Evolutionary conservation across 1,140 invertebrate genomes (phyloP), one percentile per base, ranked within the genome.

Genomic region (Drosophila truncata): DNA sequence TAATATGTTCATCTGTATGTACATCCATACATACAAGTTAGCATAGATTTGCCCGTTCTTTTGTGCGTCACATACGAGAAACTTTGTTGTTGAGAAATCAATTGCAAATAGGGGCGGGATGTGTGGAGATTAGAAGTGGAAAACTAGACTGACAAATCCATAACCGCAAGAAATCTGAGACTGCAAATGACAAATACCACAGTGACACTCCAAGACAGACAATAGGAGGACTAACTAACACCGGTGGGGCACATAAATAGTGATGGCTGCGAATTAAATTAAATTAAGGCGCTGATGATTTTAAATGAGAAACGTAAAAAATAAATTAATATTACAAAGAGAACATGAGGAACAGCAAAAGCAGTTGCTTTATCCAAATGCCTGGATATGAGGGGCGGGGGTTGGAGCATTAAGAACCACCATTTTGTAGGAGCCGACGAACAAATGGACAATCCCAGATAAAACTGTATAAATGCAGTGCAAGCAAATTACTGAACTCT

Each of bases 331-430:
- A 63, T 18, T 14, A 47, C 54, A 77, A 72, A 63, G 39, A 35
- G 27, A 35, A 33, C 33, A 11, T 35, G 16, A 42, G 13, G 16
- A 29, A 49, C 33, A 29, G 13, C 44, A 25, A 11, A 18, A 14
- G 27, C 49, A 60, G 58, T 57, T 62, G 35, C 18, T 62, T 74
- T 70, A 69, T 75, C 49, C 67, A 18, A 13, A 52, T 20, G 2
- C 11, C 55, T 37, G 29, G 35, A 33, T 62, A 13, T 3, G 14
- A 31, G 18, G 10, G 41, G 14, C 18, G 58, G 29, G 49, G 42
- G 67, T 27, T 60, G 61, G 44, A 80, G 61, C 70, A 66, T 70
- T 65, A 41, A 47, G 23, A 65, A 39, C 54, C 83, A 63, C 83
- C 83, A 86, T 86, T 74, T 82, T 83, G 62, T 52, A 16, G 59